A percentile compares a stretch with the other conserved stretches of the same genome.
phyloP scores from a whole-genome alignment of 2,888 invertebrate species.

The Chloromyia formosa region DNA sequence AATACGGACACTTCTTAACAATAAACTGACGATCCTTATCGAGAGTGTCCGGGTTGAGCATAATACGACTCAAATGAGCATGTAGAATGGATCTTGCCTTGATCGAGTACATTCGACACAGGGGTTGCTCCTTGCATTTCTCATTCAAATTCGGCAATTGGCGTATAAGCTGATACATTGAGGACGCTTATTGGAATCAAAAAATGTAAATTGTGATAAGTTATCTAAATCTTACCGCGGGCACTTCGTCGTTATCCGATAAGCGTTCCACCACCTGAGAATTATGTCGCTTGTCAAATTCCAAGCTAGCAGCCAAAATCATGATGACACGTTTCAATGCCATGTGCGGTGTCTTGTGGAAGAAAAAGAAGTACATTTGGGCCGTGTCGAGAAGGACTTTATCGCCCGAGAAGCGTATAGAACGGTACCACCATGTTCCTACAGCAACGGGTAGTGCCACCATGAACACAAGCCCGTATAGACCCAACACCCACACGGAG shows the following conservation, averaged over 20 bases:
- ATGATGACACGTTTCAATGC: conserved; percentile 93
- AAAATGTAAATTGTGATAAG: conserved; percentile 5
- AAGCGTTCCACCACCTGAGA: conserved; percentile 92
- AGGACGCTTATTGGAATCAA: conserved; percentile 10
- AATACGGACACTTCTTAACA: conserved; percentile 90
- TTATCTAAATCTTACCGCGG: conserved; percentile 71
- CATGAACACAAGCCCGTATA: conserved; percentile 98
- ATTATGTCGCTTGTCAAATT: conserved; percentile 94
- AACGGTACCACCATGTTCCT: conserved; percentile 99
- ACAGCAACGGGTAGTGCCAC: conserved; percentile 88
- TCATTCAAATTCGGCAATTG: conserved; percentile 91
- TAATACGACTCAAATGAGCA: conserved; percentile 90
- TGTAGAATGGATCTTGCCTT: conserved; percentile 94
- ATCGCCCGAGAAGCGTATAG: conserved; percentile 96
- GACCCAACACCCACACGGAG: conserved; percentile 95
- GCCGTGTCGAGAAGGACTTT: conserved; percentile 97
- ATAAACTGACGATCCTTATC: conserved; percentile 86
- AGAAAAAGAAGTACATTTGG: conserved; percentile 93
- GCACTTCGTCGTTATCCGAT: conserved; percentile 94
- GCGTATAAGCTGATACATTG: conserved; percentile 78
- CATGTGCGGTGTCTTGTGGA: conserved; percentile 96
- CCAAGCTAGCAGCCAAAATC: conserved; percentile 95
- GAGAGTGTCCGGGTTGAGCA: conserved; percentile 78
- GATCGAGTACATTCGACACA: conserved; percentile 91
- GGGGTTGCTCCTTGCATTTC: conserved; percentile 94